Evolutionary conservation across 2,888 invertebrate genomes (phyloP).

Genomic region (Morpho deidamia): DNA sequence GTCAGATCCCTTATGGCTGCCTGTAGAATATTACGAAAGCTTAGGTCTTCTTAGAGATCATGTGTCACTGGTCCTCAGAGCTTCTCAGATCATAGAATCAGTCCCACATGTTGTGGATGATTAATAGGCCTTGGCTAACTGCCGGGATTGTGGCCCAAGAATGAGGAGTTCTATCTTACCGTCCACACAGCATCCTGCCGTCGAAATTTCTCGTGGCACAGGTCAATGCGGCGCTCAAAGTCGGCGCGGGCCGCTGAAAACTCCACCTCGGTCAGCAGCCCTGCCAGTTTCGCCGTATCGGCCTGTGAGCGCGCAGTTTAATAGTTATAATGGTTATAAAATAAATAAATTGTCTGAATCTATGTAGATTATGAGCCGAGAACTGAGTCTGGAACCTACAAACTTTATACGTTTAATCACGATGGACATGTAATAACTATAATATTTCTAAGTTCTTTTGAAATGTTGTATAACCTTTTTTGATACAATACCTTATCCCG

Average conservation of each 20-base stretch:
- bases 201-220: slow-evolving; percentile 53
- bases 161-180: slow-evolving; percentile 30
- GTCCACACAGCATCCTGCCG: slow-evolving; percentile 53
- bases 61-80: too few relatives aligned
- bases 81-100: too few relatives aligned
- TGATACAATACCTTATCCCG: slow-evolving; percentile 48
- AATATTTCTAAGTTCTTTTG: too few relatives aligned
- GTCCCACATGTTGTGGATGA: too few relatives aligned
- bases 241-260: slow-evolving; percentile 37
- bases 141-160: not conserved
- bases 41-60: too few relatives aligned
- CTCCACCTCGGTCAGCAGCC: slow-evolving; percentile 41
- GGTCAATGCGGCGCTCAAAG: slow-evolving; percentile 39
- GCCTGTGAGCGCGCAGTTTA: slow-evolving; percentile 35
- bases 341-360: too few relatives aligned
- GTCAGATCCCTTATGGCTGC: slow-evolving; percentile 45
- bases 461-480: too few relatives aligned
- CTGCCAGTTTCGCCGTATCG: slow-evolving; percentile 42
- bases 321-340: not conserved
- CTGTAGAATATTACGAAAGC: slow-evolving; percentile 28
- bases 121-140: too few relatives aligned
- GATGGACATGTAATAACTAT: too few relatives aligned
- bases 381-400: too few relatives aligned
- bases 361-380: too few relatives aligned
- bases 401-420: too few relatives aligned